These are phyloP conservation scores for Taeniopygia guttata DNA, from an alignment of 2,797 vertebrate species.

Conservation along the genomic window DNA sequence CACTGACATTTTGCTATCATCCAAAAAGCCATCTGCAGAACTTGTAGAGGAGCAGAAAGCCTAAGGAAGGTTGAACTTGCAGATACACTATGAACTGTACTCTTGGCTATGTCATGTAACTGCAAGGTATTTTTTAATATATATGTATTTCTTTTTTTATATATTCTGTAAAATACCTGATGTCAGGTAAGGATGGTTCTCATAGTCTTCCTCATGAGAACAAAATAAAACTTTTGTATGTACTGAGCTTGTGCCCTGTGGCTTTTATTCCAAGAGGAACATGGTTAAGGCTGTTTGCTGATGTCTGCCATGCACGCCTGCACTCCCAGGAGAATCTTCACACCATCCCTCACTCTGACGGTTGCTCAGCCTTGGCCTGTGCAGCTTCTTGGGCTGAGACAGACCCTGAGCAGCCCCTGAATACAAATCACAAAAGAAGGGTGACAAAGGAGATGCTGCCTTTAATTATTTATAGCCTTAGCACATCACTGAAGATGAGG, in stretches of 20 bases:
- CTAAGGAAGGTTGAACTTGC: background rate
- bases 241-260: background rate
- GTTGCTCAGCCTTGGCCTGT: background rate
- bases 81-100: constrained; percentile 1
- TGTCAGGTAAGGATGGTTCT: background rate
- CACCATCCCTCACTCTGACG: accelerated
- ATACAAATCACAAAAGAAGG: background rate
- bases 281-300: background rate
- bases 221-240: constrained; percentile 43
- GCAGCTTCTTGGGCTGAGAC: background rate
- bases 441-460: background rate
- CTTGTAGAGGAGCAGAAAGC: background rate
- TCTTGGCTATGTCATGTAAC: constrained; percentile 18
- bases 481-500: background rate
- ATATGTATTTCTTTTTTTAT: constrained; percentile 9
- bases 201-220: constrained; percentile 12
- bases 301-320: background rate
- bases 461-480: constrained; percentile 1
- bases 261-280: background rate
- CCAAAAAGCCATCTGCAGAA: background rate
- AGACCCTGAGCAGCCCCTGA: background rate
- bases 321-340: background rate
- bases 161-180: constrained; percentile 18
- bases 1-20: background rate
- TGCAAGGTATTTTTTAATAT: constrained; percentile 10